Base-by-base conservation (phyloP, 2,113 vertebrate genomes). In the Dromas ardeola region DNA sequence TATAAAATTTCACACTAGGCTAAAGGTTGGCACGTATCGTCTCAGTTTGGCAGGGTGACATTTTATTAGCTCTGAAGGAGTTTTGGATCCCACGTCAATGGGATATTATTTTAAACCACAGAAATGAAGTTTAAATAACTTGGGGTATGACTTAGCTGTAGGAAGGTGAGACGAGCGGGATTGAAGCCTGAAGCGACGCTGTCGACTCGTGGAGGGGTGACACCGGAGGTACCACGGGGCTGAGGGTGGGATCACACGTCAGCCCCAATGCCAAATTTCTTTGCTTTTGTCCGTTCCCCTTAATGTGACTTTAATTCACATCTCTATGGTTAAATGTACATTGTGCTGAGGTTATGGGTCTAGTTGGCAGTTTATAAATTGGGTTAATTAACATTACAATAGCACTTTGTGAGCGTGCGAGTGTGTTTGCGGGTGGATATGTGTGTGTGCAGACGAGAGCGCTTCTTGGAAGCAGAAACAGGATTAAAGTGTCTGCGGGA, bases 1-100 rank as follows among this genome's bases (percentile, higher is more conserved):
- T 98, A 97, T 97, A 98, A 97, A 96, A 98, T 98, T 98, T 98
- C 97, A 98, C 96, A 89, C 88, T 94, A 96, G 97, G 95, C 96
- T 97, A 96, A 98, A 97, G 94, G 92, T 97, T 97, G 97, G 96
- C 96, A 95, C 56, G 93, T 97, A 87, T 81, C 93, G 29, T 96
- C 98, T 98, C 95, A 93, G 97, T 94, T 95, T 95, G 47, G 96
- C 97, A 97, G 97, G 95, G 96, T 98, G 98, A 98, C 71, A 74
- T 97, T 98, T 96, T 97, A 97, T 98, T 98, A 97, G 95, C 93
- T 97, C 97, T 97, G 97, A 98, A 98, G 97, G 97, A 96, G 95
- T 93, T 97, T 96, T 96, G 97, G 97, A 97, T 98, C 97, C 95
- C 79, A 90, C 40, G 86, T 98, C 97, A 96, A 88, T 95, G 38